phyloP scores from a whole-genome alignment of 1,140 invertebrate genomes.

The Bombus superbus region DNA sequence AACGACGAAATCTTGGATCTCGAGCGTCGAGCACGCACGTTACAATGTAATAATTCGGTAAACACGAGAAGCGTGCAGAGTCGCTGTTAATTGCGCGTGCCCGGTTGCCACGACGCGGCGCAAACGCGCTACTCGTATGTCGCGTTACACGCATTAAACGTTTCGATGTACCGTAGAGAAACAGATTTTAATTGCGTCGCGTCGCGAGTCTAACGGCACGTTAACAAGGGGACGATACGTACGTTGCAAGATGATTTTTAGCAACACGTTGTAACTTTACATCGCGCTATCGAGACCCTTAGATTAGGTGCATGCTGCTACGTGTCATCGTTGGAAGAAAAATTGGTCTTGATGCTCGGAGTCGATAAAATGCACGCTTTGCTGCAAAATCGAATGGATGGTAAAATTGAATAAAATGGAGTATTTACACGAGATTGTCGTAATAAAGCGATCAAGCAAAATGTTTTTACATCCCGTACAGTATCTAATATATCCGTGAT shows the following conservation, averaged over 20 bases:
- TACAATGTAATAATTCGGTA: constrained; percentile 31
- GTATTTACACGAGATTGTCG: neutral
- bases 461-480: neutral
- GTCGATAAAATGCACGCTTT: no score
- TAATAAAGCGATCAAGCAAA: constrained; percentile 11
- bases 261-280: no score
- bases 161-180: neutral
- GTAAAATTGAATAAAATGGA: no score
- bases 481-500: neutral
- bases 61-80: neutral
- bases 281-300: no score
- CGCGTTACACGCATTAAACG: neutral
- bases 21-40: neutral
- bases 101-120: neutral
- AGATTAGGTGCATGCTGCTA: no score
- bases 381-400: no score
- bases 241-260: no score
- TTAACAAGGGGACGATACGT: no score
- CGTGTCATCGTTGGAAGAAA: no score
- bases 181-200: constrained; percentile 4
- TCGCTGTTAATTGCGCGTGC: constrained; percentile 9
- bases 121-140: neutral
- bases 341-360: no score
- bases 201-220: no score
- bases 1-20: constrained; percentile 13